Base-by-base conservation (phyloP, 1,140 invertebrate genomes). In the Lethrus apterus region DNA sequence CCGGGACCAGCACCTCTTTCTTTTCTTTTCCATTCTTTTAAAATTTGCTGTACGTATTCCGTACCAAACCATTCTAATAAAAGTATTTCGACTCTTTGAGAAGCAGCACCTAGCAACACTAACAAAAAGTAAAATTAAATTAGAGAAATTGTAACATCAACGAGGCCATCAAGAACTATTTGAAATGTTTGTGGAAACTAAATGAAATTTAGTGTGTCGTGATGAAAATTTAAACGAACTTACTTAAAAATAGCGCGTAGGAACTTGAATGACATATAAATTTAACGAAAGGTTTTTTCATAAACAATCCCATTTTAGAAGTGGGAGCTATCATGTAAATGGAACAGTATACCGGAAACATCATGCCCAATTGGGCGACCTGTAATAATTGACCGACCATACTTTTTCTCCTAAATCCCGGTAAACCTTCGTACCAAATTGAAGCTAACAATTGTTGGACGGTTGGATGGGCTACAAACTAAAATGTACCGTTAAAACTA, bases 381-480 rank as follows among this genome's bases (percentile, higher is more conserved):
- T 91, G 80, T n/a, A 89, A 52, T 17, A 84, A 67, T 62, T 93
- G 90, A 10, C 78, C 77, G 1, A 84, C 57, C 60, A 83, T 79
- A 43, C 71, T 80, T 67, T 89, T 86, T 45, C 90, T 71, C 42
- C 88, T 79, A 63, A 93, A 92, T 2, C 89, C 87, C 0, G 89
- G 89, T 8, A 93, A 68, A 13, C 89, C 90, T 63, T 93, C 87
- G 60, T 93, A 93, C 91, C 91, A 95, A 59, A 94, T 92, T 11
- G 86, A 79, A 3, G 83, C 89, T 30, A 95, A 61, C 19, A 94
- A 68, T 65, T 94, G 90, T 63, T 95, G 91, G 18, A 93, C 90
- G 61, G 88, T 93, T 1, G 90, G 87, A 71, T 95, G 91, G 4
- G 90, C 85, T 26, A 94, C 89, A 64, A 95, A 95, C 88, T 93